Evolutionary conservation across 53 echinoderm and acorn worm species (phyloP).

Genomic region (Astropecten irregularis): DNA sequence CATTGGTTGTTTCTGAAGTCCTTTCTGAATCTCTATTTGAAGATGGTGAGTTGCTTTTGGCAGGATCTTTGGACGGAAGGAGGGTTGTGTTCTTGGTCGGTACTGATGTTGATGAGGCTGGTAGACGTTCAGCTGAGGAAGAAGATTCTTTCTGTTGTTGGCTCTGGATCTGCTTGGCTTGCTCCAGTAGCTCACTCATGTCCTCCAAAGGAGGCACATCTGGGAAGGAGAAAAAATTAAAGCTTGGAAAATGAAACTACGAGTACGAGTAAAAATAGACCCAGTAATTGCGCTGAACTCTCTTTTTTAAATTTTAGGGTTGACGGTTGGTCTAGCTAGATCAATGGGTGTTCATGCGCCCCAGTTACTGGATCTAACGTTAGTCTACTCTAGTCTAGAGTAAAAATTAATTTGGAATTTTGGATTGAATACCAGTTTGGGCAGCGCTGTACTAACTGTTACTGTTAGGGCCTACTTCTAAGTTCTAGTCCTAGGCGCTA

Average conservation of each 20-base stretch:
- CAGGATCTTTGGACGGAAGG: not conserved
- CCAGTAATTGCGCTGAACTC: too few relatives aligned
- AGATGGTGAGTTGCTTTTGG: constrained; percentile 9
- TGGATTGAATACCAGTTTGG: too few relatives aligned
- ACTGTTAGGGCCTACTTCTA: too few relatives aligned
- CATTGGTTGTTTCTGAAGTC: not conserved
- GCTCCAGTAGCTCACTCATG: constrained; percentile 82
- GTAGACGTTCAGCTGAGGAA: not conserved
- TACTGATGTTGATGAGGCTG: not conserved
- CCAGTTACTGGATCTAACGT: too few relatives aligned
- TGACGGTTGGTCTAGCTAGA: too few relatives aligned
- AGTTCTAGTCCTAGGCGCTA: too few relatives aligned
- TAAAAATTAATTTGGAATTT: too few relatives aligned
- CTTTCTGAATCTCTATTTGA: not conserved
- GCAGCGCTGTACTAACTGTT: too few relatives aligned
- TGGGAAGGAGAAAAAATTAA: not conserved
- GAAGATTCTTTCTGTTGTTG: not conserved
- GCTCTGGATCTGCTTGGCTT: constrained; percentile 55
- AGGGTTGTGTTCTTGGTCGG: not conserved
- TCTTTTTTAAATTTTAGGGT: too few relatives aligned
- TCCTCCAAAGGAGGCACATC: constrained; percentile 95
- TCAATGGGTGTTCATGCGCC: too few relatives aligned
- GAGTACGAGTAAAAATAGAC: too few relatives aligned
- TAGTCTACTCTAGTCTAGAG: too few relatives aligned
- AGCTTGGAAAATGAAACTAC: not conserved